Percentiles rank a stretch among this genome's conserved stretches.
These are phyloP conservation scores for Drosophila nigromelanica DNA, from an alignment of 1,140 invertebrate species.

Conservation along the genomic window DNA sequence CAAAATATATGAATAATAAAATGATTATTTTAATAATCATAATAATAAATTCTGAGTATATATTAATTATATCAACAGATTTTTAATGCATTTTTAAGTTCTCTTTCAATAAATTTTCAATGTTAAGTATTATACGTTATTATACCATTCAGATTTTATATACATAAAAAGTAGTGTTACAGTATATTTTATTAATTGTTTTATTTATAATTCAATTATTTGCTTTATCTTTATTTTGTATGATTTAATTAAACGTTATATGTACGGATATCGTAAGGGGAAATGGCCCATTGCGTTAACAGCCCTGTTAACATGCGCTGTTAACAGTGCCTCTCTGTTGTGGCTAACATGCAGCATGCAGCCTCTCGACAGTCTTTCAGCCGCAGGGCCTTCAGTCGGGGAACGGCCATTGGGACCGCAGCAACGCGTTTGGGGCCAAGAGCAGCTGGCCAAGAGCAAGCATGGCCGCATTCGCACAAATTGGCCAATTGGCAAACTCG, in stretches of 20 bases:
- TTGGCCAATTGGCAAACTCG: constrained; percentile 3
- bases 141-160: too few relatives aligned
- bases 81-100: too few relatives aligned
- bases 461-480: constrained; percentile 2
- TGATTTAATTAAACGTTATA: constrained; percentile 30
- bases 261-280: constrained; percentile 71
- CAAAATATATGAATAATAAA: too few relatives aligned
- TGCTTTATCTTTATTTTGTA: background rate
- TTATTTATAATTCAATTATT: background rate
- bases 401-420: constrained; percentile 47
- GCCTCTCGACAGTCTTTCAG: background rate
- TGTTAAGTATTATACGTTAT: too few relatives aligned
- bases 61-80: too few relatives aligned
- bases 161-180: too few relatives aligned
- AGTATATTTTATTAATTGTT: background rate
- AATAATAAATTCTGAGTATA: too few relatives aligned
- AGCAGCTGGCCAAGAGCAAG: constrained; percentile 4
- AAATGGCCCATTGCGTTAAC: constrained; percentile 33
- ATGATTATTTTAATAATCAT: too few relatives aligned
- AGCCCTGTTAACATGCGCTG: background rate
- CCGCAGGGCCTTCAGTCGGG: constrained; percentile 53
- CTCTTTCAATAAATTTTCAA: too few relatives aligned
- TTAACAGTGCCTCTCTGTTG: constrained; percentile 23
- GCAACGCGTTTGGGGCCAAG: constrained; percentile 33
- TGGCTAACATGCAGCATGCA: background rate